phyloP scores from a whole-genome alignment of 2,797 vertebrate genomes.

The Sparus aurata region DNA sequence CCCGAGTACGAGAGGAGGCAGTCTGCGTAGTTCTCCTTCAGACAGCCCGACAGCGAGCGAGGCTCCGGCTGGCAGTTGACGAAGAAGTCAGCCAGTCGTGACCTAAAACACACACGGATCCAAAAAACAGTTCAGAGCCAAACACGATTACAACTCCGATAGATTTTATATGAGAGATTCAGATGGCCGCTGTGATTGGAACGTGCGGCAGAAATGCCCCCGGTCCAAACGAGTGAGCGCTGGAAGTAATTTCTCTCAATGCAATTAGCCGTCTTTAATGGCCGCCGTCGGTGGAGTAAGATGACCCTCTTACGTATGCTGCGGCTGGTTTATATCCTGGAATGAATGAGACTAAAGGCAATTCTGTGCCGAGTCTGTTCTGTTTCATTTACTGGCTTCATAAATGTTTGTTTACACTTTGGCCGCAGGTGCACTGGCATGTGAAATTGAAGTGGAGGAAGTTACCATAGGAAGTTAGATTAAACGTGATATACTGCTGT shows the following conservation, averaged over 20 bases:
- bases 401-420: slow-evolving; percentile 68
- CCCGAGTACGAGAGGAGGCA: slow-evolving; percentile 97
- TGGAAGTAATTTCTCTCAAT: slow-evolving; percentile 66
- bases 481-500: background rate
- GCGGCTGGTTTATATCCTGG: slow-evolving; percentile 56
- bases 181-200: slow-evolving; percentile 46
- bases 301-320: slow-evolving; percentile 50
- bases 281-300: slow-evolving; percentile 38
- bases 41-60: slow-evolving; percentile 93
- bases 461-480: slow-evolving; percentile 30
- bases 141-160: slow-evolving; percentile 24
- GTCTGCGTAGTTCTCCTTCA: slow-evolving; percentile 98
- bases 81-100: slow-evolving; percentile 97
- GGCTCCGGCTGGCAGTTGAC: slow-evolving; percentile 96
- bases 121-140: slow-evolving; percentile 30
- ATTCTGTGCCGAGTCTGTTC: slow-evolving; percentile 48
- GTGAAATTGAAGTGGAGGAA: slow-evolving; percentile 69
- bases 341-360: slow-evolving; percentile 45
- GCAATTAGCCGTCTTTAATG: slow-evolving; percentile 60
- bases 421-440: slow-evolving; percentile 54
- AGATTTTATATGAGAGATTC: slow-evolving; percentile 23
- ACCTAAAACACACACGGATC: slow-evolving; percentile 84
- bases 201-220: slow-evolving; percentile 27
- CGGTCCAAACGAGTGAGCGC: slow-evolving; percentile 39
- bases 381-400: slow-evolving; percentile 62